These are phyloP conservation scores for Fistularia commersonii DNA, from an alignment of 2,797 vertebrate species.

Conservation along the genomic window DNA sequence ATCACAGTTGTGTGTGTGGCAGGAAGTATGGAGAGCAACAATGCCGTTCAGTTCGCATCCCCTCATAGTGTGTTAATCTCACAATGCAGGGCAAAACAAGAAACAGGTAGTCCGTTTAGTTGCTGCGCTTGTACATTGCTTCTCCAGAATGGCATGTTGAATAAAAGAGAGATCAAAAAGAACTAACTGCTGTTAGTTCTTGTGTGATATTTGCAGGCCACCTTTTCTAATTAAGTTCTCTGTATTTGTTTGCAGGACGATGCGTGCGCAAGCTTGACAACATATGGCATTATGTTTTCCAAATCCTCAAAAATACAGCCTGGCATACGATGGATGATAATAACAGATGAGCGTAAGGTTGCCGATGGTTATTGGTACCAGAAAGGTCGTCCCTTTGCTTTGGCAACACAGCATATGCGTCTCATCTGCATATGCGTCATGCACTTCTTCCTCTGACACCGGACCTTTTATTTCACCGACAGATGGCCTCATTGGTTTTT, in stretches of 20 bases:
- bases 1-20: conserved; percentile 19
- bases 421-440: conserved; percentile 52
- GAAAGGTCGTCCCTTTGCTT: conserved; percentile 48
- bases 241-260: conserved; percentile 35
- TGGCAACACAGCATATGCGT: conserved; percentile 46
- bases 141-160: conserved; percentile 40
- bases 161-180: conserved; percentile 39
- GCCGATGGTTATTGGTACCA: conserved; percentile 37
- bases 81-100: conserved; percentile 18
- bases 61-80: conserved; percentile 42
- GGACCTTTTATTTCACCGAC: conserved; percentile 62
- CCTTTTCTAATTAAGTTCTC: conserved; percentile 62
- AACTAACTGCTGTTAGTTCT: conserved; percentile 29
- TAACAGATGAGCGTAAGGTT: conserved; percentile 65
- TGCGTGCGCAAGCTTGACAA: conserved; percentile 25
- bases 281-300: conserved; percentile 64
- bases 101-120: conserved; percentile 9
- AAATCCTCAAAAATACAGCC: conserved; percentile 70
- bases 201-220: conserved; percentile 58
- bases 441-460: conserved; percentile 51
- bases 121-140: conserved; percentile 28
- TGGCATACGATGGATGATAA: conserved; percentile 53
- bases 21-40: conserved; percentile 26
- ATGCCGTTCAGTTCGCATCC: conserved; percentile 25
- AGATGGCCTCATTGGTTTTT: conserved; percentile 66